A percentile compares a stretch with the other conserved stretches of the same genome.
phyloP scores from a whole-genome alignment of 1,140 invertebrate species.

The Heliothis virescens region DNA sequence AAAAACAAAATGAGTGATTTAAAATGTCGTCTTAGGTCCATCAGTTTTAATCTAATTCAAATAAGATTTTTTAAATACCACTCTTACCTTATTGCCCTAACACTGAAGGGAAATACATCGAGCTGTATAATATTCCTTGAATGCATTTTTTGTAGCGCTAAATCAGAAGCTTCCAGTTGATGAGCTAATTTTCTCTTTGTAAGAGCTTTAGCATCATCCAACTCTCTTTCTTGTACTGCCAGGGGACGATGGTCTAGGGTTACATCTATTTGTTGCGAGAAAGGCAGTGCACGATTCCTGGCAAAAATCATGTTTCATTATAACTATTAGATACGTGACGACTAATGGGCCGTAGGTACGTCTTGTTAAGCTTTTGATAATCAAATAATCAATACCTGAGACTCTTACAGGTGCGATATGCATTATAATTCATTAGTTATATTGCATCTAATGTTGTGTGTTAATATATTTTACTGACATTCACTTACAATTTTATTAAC shows the following conservation, averaged over 20 bases:
- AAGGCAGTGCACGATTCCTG: constrained; percentile 88
- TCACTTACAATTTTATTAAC: constrained; percentile 75
- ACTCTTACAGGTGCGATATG: no score
- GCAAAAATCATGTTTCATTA: background rate
- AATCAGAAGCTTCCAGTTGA: constrained; percentile 85
- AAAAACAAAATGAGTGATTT: background rate
- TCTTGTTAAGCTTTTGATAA: no score
- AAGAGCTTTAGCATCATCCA: constrained; percentile 87
- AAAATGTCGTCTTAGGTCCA: background rate
- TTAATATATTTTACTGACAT: constrained; percentile 39
- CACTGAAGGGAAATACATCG: constrained; percentile 88
- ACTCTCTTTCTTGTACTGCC: constrained; percentile 86
- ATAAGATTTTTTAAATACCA: background rate
- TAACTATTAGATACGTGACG: no score
- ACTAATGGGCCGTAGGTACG: no score
- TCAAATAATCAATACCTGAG: no score
- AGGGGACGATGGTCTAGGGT: constrained; percentile 89
- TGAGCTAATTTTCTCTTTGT: constrained; percentile 87
- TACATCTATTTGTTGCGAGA: constrained; percentile 88
- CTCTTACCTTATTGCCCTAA: constrained; percentile 85
- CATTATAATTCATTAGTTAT: background rate
- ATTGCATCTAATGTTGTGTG: background rate
- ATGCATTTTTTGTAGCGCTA: constrained; percentile 90
- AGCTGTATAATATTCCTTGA: constrained; percentile 90
- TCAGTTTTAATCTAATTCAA: background rate